phyloP scores from a whole-genome alignment of 1,140 invertebrate genomes.

The Pissodes strobi region DNA sequence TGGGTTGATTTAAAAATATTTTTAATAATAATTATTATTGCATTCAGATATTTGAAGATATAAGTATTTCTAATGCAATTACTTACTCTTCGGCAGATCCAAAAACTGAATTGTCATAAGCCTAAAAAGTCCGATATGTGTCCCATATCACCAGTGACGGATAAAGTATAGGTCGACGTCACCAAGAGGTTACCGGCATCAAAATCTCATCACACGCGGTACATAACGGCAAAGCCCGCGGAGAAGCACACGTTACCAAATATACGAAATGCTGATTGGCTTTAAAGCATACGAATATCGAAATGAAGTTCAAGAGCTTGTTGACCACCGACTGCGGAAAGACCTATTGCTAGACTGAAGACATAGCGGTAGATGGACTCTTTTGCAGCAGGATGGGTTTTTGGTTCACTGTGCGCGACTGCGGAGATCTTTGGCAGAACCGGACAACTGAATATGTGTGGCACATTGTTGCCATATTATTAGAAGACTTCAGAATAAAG shows the following conservation, averaged over 20 bases:
- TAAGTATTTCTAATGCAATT: constrained; percentile 1
- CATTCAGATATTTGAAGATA: no score
- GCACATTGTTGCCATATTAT: constrained; percentile 23
- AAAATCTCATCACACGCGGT: constrained; percentile 31
- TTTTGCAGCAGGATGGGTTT: constrained; percentile 29
- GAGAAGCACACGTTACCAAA: constrained; percentile 14
- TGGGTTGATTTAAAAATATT: no score
- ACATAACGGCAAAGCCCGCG: constrained; percentile 34
- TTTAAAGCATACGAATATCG: constrained; percentile 14
- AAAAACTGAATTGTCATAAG: constrained; percentile 41
- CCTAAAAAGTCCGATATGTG: constrained; percentile 28
- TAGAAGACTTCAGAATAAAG: no score
- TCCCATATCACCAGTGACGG: constrained; percentile 30
- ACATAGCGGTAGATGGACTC: constrained; percentile 32
- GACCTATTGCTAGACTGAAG: constrained; percentile 29
- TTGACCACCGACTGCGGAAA: constrained; percentile 7
- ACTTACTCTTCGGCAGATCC: constrained; percentile 42
- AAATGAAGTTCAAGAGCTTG: constrained; percentile 8
- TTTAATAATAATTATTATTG: no score
- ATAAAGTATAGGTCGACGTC: constrained; percentile 24
- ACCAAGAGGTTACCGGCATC: constrained; percentile 30
- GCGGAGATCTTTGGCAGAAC: constrained; percentile 17
- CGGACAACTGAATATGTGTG: constrained; percentile 23
- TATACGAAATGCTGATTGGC: constrained; percentile 17
- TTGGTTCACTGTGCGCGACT: constrained; percentile 33